Percentiles rank a stretch among this genome's conserved stretches.
These are phyloP conservation scores for Drosophila birchii DNA, from an alignment of 2,888 invertebrate genomes.

Conservation along the genomic window DNA sequence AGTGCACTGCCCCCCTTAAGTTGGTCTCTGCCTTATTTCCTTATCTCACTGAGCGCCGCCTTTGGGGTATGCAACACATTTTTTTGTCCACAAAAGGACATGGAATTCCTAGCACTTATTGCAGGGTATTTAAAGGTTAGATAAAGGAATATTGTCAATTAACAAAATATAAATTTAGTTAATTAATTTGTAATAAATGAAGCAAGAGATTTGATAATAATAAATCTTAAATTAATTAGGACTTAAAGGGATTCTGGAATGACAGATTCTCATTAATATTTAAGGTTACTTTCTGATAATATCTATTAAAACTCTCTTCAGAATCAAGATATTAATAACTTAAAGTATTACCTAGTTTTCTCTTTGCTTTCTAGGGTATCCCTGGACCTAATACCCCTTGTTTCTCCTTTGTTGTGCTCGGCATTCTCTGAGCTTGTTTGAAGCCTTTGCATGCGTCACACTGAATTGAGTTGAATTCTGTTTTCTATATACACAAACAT, in stretches of 20 bases:
- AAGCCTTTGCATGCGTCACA: slow-evolving; percentile 65
- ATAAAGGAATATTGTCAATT: not conserved
- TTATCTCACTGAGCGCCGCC: slow-evolving; percentile 21
- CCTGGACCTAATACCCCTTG: no score
- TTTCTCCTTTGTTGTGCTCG: slow-evolving; percentile 11
- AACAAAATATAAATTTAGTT: no score
- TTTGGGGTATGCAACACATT: slow-evolving; percentile 47
- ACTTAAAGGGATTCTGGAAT: no score
- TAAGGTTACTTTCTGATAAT: not conserved
- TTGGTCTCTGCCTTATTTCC: slow-evolving; percentile 6
- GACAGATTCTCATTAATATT: not conserved
- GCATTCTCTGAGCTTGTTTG: slow-evolving; percentile 6
- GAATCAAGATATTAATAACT: not conserved
- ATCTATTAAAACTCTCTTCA: not conserved
- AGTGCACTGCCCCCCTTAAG: slow-evolving; percentile 11
- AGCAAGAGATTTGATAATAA: not conserved
- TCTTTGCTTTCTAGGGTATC: not conserved
- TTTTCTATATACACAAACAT: not conserved
- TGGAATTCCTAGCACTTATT: not conserved
- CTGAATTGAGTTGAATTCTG: slow-evolving; percentile 45
- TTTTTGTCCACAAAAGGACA: not conserved
- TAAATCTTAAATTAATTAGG: not conserved
- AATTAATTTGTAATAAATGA: no score
- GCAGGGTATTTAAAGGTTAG: not conserved
- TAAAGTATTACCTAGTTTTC: no score